A percentile compares a stretch with the other conserved stretches of the same genome.
phyloP scores from a whole-genome alignment of 2,797 vertebrate genomes.

The Distichodus sexfasciatus region DNA sequence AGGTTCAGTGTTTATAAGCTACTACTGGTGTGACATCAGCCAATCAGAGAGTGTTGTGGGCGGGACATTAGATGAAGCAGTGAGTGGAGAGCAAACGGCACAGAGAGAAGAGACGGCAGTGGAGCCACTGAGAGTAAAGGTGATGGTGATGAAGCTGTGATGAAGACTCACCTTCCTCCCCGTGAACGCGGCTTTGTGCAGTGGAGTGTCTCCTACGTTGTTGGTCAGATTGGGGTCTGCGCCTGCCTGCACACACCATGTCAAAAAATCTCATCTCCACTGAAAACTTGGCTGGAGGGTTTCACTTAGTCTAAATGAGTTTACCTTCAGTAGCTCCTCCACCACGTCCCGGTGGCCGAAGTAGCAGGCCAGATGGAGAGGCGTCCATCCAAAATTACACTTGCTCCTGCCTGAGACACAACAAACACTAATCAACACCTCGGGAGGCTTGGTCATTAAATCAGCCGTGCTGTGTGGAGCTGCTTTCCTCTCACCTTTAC shows the following conservation, averaged over 20 bases:
- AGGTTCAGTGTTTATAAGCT: too few species aligned
- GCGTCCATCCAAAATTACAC: slow-evolving; percentile 94
- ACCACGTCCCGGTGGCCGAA: slow-evolving; percentile 92
- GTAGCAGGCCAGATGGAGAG: slow-evolving; percentile 95
- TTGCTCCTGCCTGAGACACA: slow-evolving; percentile 85
- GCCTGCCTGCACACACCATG: slow-evolving; percentile 76
- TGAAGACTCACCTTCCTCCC: slow-evolving; percentile 83
- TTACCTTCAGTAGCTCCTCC: slow-evolving; percentile 88
- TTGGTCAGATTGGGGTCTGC: slow-evolving; percentile 89
- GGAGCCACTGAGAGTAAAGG: too few species aligned
- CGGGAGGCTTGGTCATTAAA: too few species aligned
- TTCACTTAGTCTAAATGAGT: neutral
- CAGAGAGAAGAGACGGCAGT: too few species aligned
- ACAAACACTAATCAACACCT: neutral
- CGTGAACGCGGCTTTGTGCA: slow-evolving; percentile 95
- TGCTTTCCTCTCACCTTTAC: slow-evolving; percentile 87
- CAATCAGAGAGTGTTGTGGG: too few species aligned
- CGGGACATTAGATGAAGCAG: too few species aligned
- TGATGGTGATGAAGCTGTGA: neutral
- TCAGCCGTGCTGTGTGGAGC: too few species aligned
- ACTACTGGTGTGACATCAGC: too few species aligned
- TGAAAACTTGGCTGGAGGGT: too few species aligned
- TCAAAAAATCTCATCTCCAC: too few species aligned
- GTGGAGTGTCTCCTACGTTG: slow-evolving; percentile 89
- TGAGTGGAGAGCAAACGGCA: too few species aligned